phyloP scores from a whole-genome alignment of 2,113 vertebrate species.

The Heterocephalus glaber region DNA sequence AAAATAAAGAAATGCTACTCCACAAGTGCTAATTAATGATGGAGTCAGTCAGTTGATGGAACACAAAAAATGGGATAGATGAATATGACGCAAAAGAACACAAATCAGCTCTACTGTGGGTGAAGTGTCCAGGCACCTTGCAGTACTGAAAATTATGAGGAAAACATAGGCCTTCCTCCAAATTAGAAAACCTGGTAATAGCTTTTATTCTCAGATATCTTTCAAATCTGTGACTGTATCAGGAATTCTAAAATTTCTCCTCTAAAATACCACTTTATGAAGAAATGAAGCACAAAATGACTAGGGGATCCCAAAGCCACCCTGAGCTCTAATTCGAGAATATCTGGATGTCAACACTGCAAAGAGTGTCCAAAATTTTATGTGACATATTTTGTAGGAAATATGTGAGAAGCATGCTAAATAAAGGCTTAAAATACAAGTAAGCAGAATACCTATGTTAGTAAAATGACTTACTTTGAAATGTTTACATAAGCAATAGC shows the following conservation, averaged over 20 bases:
- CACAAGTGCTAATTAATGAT: not conserved
- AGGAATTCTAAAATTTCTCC: conserved; percentile 15
- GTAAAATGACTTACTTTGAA: conserved; percentile 73
- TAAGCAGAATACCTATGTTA: conserved; percentile 71
- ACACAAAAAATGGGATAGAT: not conserved
- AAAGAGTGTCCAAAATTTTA: conserved; percentile 46
- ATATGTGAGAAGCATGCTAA: conserved; percentile 61
- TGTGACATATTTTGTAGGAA: conserved; percentile 30
- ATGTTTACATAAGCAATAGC: conserved; percentile 76
- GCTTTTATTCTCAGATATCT: not conserved
- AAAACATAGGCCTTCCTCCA: not conserved
- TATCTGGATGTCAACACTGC: not conserved
- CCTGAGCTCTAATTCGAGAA: conserved; percentile 23
- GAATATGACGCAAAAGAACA: not conserved
- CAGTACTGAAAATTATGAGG: rapidly evolving
- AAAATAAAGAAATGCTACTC: not conserved
- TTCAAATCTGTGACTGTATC: not conserved
- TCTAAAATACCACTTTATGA: conserved; percentile 9
- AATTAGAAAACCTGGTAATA: not conserved
- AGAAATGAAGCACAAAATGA: conserved; percentile 30
- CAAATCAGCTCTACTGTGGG: not conserved
- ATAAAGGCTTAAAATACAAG: conserved; percentile 72
- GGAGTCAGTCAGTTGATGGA: not conserved
- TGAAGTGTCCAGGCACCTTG: not conserved
- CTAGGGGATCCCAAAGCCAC: not conserved